Conservation (phyloP, 2,797 vertebrate species). For the Morelia viridis region DNA sequence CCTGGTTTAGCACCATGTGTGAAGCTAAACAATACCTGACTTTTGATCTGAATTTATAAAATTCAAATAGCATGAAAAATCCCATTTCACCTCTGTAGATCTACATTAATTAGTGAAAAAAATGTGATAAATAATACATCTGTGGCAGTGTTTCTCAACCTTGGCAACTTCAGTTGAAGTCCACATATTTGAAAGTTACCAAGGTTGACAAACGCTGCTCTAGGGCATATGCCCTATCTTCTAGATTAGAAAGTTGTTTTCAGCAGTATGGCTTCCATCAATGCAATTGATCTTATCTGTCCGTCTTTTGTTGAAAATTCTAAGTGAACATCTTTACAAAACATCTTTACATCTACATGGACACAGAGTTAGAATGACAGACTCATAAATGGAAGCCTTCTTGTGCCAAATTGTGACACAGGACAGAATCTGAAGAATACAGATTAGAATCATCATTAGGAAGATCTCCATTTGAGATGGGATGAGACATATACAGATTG, state of each 20-base stretch:
- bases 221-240: neutral
- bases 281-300: conserved; percentile 10
- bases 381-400: neutral
- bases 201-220: too few species aligned
- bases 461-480: neutral
- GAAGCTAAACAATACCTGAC: neutral
- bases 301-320: neutral
- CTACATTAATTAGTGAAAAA: neutral
- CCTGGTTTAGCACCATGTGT: neutral
- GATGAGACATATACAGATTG: neutral
- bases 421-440: neutral
- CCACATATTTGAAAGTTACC: too few species aligned
- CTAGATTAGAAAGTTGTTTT: neutral
- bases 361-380: neutral
- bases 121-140: neutral
- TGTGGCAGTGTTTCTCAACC: too few species aligned
- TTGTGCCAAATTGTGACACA: neutral
- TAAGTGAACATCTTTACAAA: conserved; percentile 10
- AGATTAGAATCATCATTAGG: neutral
- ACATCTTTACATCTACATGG: neutral
- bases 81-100: neutral
- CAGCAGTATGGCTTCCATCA: neutral
- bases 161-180: too few species aligned
- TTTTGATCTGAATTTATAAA: conserved; percentile 4
- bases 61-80: neutral